Conservation (phyloP, 2,888 invertebrate genomes). For the Mythimna lalbum region DNA sequence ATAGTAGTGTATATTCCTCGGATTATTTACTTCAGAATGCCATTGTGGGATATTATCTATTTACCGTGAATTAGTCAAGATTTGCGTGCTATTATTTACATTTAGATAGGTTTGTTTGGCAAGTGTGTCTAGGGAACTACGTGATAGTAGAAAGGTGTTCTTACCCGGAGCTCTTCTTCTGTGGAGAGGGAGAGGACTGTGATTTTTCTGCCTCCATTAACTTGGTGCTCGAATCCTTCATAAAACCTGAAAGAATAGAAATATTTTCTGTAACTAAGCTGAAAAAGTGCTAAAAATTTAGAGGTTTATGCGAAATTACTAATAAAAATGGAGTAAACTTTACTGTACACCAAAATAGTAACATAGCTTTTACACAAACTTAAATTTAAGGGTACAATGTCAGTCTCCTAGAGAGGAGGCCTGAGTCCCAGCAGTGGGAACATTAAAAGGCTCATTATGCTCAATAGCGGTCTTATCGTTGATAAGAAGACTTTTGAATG, state of each 20-base stretch:
- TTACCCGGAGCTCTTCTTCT: constrained; percentile 88
- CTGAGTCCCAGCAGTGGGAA: too few species aligned
- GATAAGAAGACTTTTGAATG: too few species aligned
- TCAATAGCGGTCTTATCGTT: too few species aligned
- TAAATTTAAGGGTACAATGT: too few species aligned
- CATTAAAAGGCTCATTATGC: too few species aligned
- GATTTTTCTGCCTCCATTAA: constrained; percentile 86
- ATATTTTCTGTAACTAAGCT: too few species aligned
- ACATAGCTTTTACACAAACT: too few species aligned
- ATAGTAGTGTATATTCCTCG: constrained; percentile 10
- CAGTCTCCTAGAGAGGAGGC: too few species aligned
- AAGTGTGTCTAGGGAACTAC: constrained; percentile 32
- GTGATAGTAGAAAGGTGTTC: constrained; percentile 44
- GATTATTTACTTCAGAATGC: constrained; percentile 53
- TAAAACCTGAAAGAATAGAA: constrained; percentile 75
- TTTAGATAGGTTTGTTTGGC: constrained; percentile 34
- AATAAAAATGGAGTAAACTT: too few species aligned
- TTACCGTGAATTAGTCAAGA: constrained; percentile 76
- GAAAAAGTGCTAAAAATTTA: too few species aligned
- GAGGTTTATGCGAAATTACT: too few species aligned
- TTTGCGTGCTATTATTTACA: constrained; percentile 81
- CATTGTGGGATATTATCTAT: constrained; percentile 30
- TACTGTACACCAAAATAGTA: too few species aligned
- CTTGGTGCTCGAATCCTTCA: constrained; percentile 87
- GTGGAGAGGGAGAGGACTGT: constrained; percentile 83